Conservation (phyloP, 2,888 invertebrate species). For the Oxytorus armatus region DNA sequence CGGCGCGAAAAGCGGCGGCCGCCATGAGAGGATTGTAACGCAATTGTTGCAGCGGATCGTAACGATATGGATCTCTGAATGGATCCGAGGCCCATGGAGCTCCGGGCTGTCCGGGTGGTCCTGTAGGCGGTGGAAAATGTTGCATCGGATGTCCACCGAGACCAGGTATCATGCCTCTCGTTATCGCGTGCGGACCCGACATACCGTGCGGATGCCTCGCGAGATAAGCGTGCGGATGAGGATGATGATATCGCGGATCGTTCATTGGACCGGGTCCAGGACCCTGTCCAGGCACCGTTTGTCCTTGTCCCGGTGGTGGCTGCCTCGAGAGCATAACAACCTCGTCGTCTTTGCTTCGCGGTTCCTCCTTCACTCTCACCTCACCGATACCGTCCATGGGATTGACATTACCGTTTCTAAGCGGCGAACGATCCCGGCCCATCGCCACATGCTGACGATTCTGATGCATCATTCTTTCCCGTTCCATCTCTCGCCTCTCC, state of each 20-base stretch:
- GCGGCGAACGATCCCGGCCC: constrained; percentile 89
- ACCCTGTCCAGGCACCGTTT: constrained; percentile 78
- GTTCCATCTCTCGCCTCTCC: constrained; percentile 87
- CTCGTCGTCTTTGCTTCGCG: constrained; percentile 86
- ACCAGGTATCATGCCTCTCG: constrained; percentile 86
- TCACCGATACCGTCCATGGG: constrained; percentile 73
- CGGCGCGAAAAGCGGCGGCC: constrained; percentile 89
- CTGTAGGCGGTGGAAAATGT: constrained; percentile 84
- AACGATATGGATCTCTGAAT: constrained; percentile 89
- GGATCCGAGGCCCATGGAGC: constrained; percentile 88
- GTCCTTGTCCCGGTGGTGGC: constrained; percentile 55
- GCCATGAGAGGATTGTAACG: constrained; percentile 93
- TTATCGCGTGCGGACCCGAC: constrained; percentile 85
- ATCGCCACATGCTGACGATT: constrained; percentile 79
- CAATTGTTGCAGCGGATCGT: constrained; percentile 88
- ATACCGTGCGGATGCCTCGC: constrained; percentile 84
- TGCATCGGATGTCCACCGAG: constrained; percentile 85
- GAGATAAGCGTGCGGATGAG: constrained; percentile 85
- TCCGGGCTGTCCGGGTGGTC: constrained; percentile 85
- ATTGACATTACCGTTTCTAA: constrained; percentile 87
- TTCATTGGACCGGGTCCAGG: constrained; percentile 84
- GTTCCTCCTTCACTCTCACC: constrained; percentile 88
- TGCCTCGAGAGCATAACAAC: constrained; percentile 84
- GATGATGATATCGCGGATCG: constrained; percentile 86
- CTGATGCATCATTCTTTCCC: constrained; percentile 86